phyloP scores from a whole-genome alignment of 2,888 invertebrate species.

The Drosophila stalkeri region DNA sequence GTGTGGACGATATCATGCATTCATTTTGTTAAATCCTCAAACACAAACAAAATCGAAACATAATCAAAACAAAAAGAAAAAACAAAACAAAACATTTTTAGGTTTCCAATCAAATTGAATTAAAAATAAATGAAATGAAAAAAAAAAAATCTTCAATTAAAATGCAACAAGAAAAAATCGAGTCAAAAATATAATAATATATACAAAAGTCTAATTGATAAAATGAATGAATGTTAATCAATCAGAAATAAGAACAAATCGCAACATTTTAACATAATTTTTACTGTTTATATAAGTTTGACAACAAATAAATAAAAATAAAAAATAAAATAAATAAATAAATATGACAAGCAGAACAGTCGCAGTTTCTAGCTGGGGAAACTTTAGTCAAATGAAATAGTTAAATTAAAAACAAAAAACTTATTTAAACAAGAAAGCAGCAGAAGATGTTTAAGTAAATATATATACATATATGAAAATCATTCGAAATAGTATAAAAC shows the following conservation, averaged over 20 bases:
- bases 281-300: conserved; percentile 78
- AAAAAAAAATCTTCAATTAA: conserved; percentile 64
- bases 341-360: conserved; percentile 40
- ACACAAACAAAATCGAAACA: conserved; percentile 23
- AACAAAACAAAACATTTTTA: conserved; percentile 76
- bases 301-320: conserved; percentile 34
- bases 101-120: conserved; percentile 79
- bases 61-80: conserved; percentile 72
- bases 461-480: conserved; percentile 18
- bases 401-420: conserved; percentile 47
- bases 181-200: conserved; percentile 45
- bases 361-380: conserved; percentile 35
- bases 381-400: conserved; percentile 69
- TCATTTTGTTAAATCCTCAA: conserved; percentile 33
- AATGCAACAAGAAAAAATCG: conserved; percentile 45
- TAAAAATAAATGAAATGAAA: conserved; percentile 25
- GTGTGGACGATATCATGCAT: conserved; percentile 32
- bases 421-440: conserved; percentile 35
- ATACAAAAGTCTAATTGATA: conserved; percentile 56
- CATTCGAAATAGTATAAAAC: conserved; percentile 73
- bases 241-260: conserved; percentile 51
- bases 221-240: conserved; percentile 69
- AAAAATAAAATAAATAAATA: conserved; percentile 23
- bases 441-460: conserved; percentile 20
- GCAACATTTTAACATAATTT: conserved; percentile 79